Evolutionary conservation across 2,888 invertebrate species (phyloP).

Genomic region (Physocephala rufipes): DNA sequence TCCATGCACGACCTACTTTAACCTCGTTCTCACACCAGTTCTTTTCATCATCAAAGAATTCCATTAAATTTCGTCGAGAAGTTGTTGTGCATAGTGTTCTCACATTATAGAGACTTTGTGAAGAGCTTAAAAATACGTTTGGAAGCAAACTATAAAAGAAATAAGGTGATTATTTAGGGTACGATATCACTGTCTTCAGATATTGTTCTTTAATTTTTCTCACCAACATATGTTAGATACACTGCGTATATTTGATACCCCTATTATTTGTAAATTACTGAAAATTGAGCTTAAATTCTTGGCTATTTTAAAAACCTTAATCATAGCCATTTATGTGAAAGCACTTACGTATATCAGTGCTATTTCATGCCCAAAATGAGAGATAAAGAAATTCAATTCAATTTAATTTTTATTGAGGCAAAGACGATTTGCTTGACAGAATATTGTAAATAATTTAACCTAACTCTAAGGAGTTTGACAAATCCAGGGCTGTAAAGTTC

Average conservation of each 20-base stretch:
- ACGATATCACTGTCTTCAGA: not conserved
- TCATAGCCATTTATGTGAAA: constrained; percentile 14
- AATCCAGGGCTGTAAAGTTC: no score
- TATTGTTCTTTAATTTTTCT: not conserved
- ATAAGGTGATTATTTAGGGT: not conserved
- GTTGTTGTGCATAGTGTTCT: constrained; percentile 37
- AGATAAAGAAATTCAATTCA: no score
- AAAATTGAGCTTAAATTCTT: constrained; percentile 47
- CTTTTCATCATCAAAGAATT: constrained; percentile 88
- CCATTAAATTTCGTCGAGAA: constrained; percentile 70
- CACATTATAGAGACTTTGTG: not conserved
- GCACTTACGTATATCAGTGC: no score
- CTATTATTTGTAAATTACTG: constrained; percentile 39
- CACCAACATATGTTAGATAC: constrained; percentile 38
- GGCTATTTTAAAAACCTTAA: constrained; percentile 53
- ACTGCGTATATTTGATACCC: constrained; percentile 28
- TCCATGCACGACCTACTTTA: constrained; percentile 88
- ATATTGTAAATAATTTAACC: no score
- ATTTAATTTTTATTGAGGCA: no score
- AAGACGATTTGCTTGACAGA: no score
- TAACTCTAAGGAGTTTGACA: no score
- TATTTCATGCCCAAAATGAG: no score
- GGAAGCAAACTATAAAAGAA: not conserved
- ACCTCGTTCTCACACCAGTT: constrained; percentile 84
- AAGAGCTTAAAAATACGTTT: not conserved